Base-by-base conservation (phyloP, 2,888 invertebrate genomes). In the Octodonta nipae region DNA sequence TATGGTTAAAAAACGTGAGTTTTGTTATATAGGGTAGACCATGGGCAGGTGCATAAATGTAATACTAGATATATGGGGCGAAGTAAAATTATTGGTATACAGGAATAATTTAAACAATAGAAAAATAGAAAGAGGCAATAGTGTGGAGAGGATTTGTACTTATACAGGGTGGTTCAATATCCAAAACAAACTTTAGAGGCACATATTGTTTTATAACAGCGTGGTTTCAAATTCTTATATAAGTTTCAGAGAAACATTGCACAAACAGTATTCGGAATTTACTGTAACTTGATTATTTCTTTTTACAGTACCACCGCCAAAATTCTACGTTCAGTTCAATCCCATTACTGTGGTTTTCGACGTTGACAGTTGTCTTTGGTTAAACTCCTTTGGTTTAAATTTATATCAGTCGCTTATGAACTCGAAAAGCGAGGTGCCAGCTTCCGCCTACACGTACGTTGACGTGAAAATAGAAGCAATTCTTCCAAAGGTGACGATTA, bases 381-480 rank as follows among this genome's bases (percentile, higher is more conserved):
- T 91, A 33, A 89, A 91, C 54, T 86, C 91, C 16, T 95, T 98
- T 61, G 73, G 80, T 16, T 72, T 93, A 33, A 91, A 88, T 66
- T 71, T 95, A 10, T 74, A 80, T 53, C 79, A 84, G 46, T 78
- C 83, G 16, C 66, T 85, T 29, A 57, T 72, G 38, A 64, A 65
- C 29, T 69, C 73, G 16, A 61, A 60, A 47, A 55, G 49, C 28
- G 53, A 56, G 30, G 38, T 47, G 45, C 31, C 58, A 16, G 42
- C 61, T 13, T 52, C 61, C 11, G 61, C 61, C 46, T 58, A 67
- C 26, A 68, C 68, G 41, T 85, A 85, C 51, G 75, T 87, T 55
- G 91, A 91, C 58, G 78, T 91, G 26, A 77, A 86, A 56, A 67
- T 91, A 37, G 92, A 95, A 66, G 81, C 89, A 27, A 83, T 96